Conservation (phyloP, 2,888 invertebrate genomes). For the Epistrophella euchroma region DNA sequence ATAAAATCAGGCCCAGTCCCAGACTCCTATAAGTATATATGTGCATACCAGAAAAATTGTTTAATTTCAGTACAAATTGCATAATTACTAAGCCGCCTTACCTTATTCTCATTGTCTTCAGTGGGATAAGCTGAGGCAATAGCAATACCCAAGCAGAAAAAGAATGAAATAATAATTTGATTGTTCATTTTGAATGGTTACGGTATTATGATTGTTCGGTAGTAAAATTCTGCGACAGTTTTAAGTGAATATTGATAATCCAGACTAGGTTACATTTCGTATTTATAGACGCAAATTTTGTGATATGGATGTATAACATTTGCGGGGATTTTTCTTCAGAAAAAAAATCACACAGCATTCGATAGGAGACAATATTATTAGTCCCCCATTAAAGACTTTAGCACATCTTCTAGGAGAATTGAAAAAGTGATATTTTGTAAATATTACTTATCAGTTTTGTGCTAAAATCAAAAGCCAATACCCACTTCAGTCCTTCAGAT, state of each 20-base stretch:
- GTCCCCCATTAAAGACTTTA: neutral
- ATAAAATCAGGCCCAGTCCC: no score
- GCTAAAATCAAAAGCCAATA: no score
- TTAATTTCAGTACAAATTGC: neutral
- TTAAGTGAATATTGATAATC: neutral
- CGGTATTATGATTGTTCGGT: no score
- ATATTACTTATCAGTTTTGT: no score
- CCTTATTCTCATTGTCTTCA: no score
- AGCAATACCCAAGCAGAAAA: slow-evolving; percentile 2
- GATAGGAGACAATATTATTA: neutral
- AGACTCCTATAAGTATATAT: neutral
- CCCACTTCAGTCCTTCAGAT: no score
- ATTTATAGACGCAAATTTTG: neutral
- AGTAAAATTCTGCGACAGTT: no score
- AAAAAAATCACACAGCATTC: neutral
- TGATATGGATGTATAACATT: slow-evolving; percentile 5
- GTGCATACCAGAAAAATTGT: neutral
- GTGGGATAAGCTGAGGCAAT: neutral
- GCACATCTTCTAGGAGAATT: no score
- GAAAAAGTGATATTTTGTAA: no score
- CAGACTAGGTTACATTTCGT: neutral
- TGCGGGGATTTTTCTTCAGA: slow-evolving; percentile 3
- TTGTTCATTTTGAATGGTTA: neutral
- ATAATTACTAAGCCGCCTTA: no score
- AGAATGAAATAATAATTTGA: slow-evolving; percentile 2